These are phyloP conservation scores for Xenopus borealis DNA, from an alignment of 2,113 vertebrate species.

Conservation along the genomic window DNA sequence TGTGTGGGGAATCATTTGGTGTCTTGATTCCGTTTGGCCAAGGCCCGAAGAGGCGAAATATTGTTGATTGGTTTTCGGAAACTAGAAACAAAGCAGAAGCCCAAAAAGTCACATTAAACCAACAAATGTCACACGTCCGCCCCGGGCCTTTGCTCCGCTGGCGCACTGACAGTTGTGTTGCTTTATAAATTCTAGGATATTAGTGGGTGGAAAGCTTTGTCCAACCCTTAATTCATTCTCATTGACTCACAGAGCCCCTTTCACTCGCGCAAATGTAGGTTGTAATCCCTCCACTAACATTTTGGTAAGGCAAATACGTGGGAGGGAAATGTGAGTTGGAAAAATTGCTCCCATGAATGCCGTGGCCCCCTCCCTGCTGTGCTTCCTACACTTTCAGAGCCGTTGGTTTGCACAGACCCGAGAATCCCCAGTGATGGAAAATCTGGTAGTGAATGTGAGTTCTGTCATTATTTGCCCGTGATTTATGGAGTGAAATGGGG, in stretches of 20 bases:
- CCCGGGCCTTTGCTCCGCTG: no score
- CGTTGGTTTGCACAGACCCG: not conserved
- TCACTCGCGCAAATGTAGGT: not conserved
- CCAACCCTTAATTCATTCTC: not conserved
- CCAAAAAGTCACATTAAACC: no score
- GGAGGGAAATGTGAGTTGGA: conserved; percentile 11
- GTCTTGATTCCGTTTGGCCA: no score
- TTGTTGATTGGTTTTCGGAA: no score
- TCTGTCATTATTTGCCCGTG: not conserved
- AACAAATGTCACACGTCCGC: no score
- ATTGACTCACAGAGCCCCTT: not conserved
- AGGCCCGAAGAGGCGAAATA: no score
- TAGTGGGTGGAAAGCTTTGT: not conserved
- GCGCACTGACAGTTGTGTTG: no score
- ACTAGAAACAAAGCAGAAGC: no score
- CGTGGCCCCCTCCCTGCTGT: not conserved
- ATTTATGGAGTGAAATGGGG: conserved; percentile 21
- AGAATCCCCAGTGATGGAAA: conserved; percentile 3
- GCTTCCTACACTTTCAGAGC: conserved; percentile 20
- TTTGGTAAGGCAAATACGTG: not conserved
- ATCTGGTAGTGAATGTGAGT: not conserved
- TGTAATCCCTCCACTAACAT: not conserved
- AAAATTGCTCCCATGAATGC: not conserved
- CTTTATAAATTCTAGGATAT: no score
- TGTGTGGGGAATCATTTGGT: no score